Evolutionary conservation across 2,888 invertebrate species (phyloP), one percentile per base, ranked within the genome.

Genomic region (Labia minor): DNA sequence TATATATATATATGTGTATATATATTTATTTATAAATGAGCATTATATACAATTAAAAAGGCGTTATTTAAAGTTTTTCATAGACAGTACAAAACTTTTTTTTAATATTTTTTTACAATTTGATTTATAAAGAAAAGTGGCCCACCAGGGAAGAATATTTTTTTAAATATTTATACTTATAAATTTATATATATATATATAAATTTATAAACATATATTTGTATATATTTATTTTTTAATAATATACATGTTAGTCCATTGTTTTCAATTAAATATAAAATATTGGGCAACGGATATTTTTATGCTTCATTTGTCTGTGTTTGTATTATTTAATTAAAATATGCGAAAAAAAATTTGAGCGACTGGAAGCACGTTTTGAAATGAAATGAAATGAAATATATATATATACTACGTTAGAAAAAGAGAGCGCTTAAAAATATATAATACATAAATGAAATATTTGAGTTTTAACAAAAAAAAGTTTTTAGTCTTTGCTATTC

Each of bases 21-120:
- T 49, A 3, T 49, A 49, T 49, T n/a, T n/a, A 49, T 49, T n/a
- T 49, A 49, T 49, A 49, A 49, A 49, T 49, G 49, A 49, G 49
- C 16, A 26, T 49, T 49, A 49, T 49, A 3, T 49, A 49, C 49
- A 49, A 10, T 49, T 49, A 49, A 49, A 49, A 49, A 49, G 49
- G 49, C 49, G 49, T 49, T 16, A 49, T n/a, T 49, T 49, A 16
- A 10, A n/a, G 16, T n/a, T 49, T 49, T 11, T 16, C 49, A 10
- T 49, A n/a, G 49, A 8, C 49, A 49, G 3, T 49, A 49, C 49
- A 49, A 49, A 49, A 49, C 14, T 49, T 49, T 49, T n/a, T n/a
- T n/a, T n/a, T n/a, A n/a, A n/a, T n/a, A n/a, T n/a, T n/a, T n/a
- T 16, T 49, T 11, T 49, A 49, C 49, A 49, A 49, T 49, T 49